phyloP scores from a whole-genome alignment of 2,113 vertebrate species.

The Platichthys stellatus region DNA sequence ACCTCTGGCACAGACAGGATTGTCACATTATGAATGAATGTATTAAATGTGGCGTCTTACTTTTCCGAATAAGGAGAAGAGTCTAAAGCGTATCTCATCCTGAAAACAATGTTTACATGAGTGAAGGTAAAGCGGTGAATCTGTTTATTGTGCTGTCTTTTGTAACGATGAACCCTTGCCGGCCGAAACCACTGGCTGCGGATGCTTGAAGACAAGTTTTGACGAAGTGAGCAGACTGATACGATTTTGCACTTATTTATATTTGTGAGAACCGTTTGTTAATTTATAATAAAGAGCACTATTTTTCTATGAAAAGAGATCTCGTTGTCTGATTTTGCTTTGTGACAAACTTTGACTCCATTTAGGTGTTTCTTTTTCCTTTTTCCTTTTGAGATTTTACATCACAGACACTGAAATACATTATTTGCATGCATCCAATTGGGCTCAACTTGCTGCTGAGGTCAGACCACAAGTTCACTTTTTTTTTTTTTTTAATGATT shows the following conservation, averaged over 20 bases:
- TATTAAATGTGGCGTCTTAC: conserved; percentile 49
- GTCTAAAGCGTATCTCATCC: conserved; percentile 49
- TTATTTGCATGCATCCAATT: not conserved
- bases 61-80: conserved; percentile 44
- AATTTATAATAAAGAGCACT: conserved; percentile 99
- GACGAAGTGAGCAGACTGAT: conserved; percentile 77
- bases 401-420: not conserved
- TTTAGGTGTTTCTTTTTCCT: not conserved
- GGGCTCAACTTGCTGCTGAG: not conserved
- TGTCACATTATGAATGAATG: conserved; percentile 65
- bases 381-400: not conserved
- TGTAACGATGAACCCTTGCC: conserved; percentile 89
- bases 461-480: conserved; percentile 13
- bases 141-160: conserved; percentile 84
- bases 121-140: conserved; percentile 73
- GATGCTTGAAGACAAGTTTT: conserved; percentile 89
- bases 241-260: conserved; percentile 99
- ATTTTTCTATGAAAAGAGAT: conserved; percentile 90
- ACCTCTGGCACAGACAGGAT: conserved; percentile 47
- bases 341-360: not conserved
- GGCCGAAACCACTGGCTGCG: conserved; percentile 83
- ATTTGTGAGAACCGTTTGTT: conserved; percentile 91
- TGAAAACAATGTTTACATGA: conserved; percentile 87
- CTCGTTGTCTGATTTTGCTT: conserved; percentile 47
- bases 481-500: conserved; percentile 9